Base-by-base conservation (phyloP, 2,113 vertebrate genomes). In the Sapayoa aenigma region DNA sequence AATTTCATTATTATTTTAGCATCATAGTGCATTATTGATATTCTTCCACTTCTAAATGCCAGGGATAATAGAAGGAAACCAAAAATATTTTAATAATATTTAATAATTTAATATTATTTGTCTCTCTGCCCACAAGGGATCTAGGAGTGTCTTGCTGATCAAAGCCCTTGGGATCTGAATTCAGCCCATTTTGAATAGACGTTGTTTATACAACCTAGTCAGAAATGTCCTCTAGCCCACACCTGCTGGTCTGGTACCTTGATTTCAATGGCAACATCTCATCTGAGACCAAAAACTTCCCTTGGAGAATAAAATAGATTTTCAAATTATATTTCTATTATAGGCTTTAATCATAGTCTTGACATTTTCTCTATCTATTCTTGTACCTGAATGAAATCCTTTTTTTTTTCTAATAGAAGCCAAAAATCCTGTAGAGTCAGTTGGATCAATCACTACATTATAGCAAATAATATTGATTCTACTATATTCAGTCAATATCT, bases 1-100 rank as follows among this genome's bases (percentile, higher is more conserved):
- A 5, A 84, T 87, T 90, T 50, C 33, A 74, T 80, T 88, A 73
- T 71, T 91, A 90, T 91, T 96, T 95, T 56, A 89, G 14, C 71
- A 71, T 77, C 35, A 22, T n/a, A 68, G 60, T 35, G 25, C 44
- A 83, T 71, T 59, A n/a, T n/a, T 85, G 41, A 73, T 83, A 30
- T 76, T 76, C 53, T 87, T 80, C 47, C 58, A 59, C 59, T 73
- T 65, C 3, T 15, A 52, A 60, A 83, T 74, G 27, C 39, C 44
- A 91, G 41, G 27, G 56, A 47, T 87, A 91, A 75, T 79, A 41
- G 74, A 94, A 79, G 85, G 63, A 77, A 85, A 55, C 37, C 60
- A 87, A 85, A 92, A 87, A 72, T 91, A 83, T 81, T 50, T 59
- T 19, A 3, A n/a, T n/a, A n/a, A n/a, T n/a, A n/a, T n/a, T n/a